Evolutionary conservation across 2,113 vertebrate genomes (phyloP), one percentile per base, ranked within the genome.

Genomic region (Tyto alba): DNA sequence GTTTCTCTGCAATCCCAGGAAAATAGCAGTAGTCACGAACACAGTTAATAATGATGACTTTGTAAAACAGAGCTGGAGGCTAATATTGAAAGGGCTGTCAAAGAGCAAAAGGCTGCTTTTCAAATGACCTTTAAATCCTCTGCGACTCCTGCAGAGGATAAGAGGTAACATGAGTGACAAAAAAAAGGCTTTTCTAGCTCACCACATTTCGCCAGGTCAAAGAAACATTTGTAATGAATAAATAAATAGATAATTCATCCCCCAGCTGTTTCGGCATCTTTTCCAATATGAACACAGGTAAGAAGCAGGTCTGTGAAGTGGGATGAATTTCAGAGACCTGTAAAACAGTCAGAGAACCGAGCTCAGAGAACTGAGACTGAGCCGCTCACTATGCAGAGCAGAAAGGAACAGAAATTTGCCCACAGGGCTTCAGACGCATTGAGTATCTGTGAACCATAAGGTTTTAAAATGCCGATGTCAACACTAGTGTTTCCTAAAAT

Each of bases 61-160:
- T 90, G 90, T 97, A 93, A 96, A 94, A 94, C 75, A 91, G 88
- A 97, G 96, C 93, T 96, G 86, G 85, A 96, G 80, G 88, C 75
- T 81, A 74, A 87, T 83, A 95, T 86, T 57, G 83, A 93, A 95
- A 88, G 68, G 85, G 62, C 60, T 94, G 75, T 91, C 93, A 92
- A 88, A 96, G 95, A 93, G 94, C 94, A 97, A 95, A 84, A 94
- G 93, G 93, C 86, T 96, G 95, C 57, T 79, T 95, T 94, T 95
- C 86, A 93, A 94, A 95, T 92, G 90, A 97, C 94, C 95, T 97
- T 96, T 97, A 94, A 95, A 97, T 94, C 92, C 68, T 14, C 85
- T 74, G 80, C 1, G 18, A 72, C 77, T 95, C 76, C 75, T 85
- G 80, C 1, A 0, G 67, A 92, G 92, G 85, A 92, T 90, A 75